Percentiles rank a stretch among this genome's conserved stretches.
Evolutionary conservation across 2,888 invertebrate genomes (phyloP).

Genomic region (Lepidonotus clava): DNA sequence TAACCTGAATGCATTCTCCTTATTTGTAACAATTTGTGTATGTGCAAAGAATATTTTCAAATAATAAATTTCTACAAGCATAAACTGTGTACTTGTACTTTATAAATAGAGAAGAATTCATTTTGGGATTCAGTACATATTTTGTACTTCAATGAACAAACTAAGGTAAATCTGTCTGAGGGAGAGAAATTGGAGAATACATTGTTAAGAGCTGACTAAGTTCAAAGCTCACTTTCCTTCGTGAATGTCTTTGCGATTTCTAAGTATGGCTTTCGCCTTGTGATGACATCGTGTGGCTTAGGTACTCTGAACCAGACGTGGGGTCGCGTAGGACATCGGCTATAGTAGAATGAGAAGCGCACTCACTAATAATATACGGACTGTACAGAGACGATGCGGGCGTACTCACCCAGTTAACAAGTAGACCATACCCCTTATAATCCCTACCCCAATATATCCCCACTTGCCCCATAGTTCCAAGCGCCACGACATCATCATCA

Average conservation of each 20-base stretch:
- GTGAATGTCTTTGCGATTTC: neutral
- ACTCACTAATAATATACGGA: neutral
- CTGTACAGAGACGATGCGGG: constrained; percentile 26
- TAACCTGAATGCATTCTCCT: too few species aligned
- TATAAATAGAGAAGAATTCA: too few species aligned
- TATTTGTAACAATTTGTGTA: too few species aligned
- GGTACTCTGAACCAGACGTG: neutral
- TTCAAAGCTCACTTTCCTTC: neutral
- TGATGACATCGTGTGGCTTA: neutral
- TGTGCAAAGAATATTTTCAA: too few species aligned
- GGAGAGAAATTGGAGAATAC: too few species aligned
- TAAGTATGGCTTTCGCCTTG: neutral
- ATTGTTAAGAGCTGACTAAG: too few species aligned
- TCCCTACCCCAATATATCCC: neutral
- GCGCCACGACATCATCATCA: neutral
- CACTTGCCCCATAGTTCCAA: neutral
- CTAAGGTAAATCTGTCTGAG: too few species aligned
- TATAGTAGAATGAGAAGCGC: constrained; percentile 5
- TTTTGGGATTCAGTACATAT: too few species aligned
- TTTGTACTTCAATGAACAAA: too few species aligned
- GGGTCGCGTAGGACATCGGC: neutral
- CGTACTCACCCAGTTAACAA: neutral
- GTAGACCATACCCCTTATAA: neutral
- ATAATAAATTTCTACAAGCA: too few species aligned
- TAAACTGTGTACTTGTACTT: too few species aligned